Conservation (phyloP, 2,888 invertebrate genomes). For the Drosophila trichaetosa region DNA sequence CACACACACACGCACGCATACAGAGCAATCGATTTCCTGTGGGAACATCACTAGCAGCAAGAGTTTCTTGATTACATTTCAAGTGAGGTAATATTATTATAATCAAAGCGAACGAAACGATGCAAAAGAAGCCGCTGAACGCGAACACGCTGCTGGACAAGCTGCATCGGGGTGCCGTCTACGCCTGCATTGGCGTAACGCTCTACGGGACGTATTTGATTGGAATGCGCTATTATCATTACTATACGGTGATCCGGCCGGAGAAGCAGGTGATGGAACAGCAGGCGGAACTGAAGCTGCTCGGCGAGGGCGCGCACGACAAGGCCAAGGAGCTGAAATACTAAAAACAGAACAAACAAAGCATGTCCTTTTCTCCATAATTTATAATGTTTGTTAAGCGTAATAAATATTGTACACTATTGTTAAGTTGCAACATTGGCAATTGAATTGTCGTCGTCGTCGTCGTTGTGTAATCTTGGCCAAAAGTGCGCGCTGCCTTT, state of each 20-base stretch:
- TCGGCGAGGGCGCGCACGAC: slow-evolving; percentile 86
- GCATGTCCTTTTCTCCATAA: slow-evolving; percentile 18
- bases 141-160: slow-evolving; percentile 85
- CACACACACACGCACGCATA: background rate
- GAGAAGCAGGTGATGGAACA: slow-evolving; percentile 83
- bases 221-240: slow-evolving; percentile 85
- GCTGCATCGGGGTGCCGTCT: slow-evolving; percentile 87
- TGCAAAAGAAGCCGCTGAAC: slow-evolving; percentile 82
- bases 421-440: background rate
- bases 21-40: slow-evolving; percentile 22
- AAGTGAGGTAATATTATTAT: slow-evolving; percentile 19
- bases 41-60: slow-evolving; percentile 25
- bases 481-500: slow-evolving; percentile 11
- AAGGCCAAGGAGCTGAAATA: slow-evolving; percentile 83
- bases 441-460: background rate
- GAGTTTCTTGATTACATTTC: slow-evolving; percentile 10
- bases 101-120: slow-evolving; percentile 9
- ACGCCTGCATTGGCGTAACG: slow-evolving; percentile 86
- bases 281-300: slow-evolving; percentile 84
- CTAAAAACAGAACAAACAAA: slow-evolving; percentile 30
- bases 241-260: slow-evolving; percentile 86
- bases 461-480: slow-evolving; percentile 62
- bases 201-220: slow-evolving; percentile 85
- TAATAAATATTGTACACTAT: slow-evolving; percentile 56
- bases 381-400: slow-evolving; percentile 52